These are phyloP conservation scores for Brenthis daphne DNA, from an alignment of 2,888 invertebrate genomes.

Conservation along the genomic window DNA sequence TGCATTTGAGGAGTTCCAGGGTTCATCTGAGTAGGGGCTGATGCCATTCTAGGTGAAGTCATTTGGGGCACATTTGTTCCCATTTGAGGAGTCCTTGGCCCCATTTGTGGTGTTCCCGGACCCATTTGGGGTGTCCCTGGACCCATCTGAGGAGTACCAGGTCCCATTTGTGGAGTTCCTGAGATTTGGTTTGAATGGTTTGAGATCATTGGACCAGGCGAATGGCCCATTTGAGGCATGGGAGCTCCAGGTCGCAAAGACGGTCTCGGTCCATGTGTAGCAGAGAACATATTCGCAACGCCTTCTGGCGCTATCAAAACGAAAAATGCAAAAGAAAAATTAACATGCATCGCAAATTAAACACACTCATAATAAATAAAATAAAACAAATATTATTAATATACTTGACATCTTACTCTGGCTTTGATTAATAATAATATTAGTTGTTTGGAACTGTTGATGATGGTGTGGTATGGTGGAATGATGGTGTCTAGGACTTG, in stretches of 20 bases:
- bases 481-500: conserved; percentile 76
- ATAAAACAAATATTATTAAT: conserved; percentile 33
- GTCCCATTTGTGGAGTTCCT: conserved; percentile 53
- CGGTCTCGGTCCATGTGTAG: conserved; percentile 66
- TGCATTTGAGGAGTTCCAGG: conserved; percentile 75
- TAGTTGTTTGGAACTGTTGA: conserved; percentile 72
- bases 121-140: conserved; percentile 57
- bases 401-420: conserved; percentile 62
- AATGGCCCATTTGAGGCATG: conserved; percentile 58
- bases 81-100: conserved; percentile 54
- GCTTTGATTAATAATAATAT: conserved; percentile 76
- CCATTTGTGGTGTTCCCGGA: conserved; percentile 52
- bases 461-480: conserved; percentile 71
- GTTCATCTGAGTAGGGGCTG: conserved; percentile 73
- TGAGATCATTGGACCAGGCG: conserved; percentile 53
- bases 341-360: conserved; percentile 59
- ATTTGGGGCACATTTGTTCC: conserved; percentile 65
- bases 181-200: conserved; percentile 37
- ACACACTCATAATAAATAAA: conserved; percentile 45
- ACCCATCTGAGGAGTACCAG: conserved; percentile 58
- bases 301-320: conserved; percentile 72
- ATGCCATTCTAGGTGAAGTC: conserved; percentile 71
- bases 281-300: conserved; percentile 76
- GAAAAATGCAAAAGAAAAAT: conserved; percentile 68
- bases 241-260: conserved; percentile 64